These are phyloP conservation scores for Leptinotarsa lineolata DNA, from an alignment of 1,140 invertebrate species.

Conservation along the genomic window DNA sequence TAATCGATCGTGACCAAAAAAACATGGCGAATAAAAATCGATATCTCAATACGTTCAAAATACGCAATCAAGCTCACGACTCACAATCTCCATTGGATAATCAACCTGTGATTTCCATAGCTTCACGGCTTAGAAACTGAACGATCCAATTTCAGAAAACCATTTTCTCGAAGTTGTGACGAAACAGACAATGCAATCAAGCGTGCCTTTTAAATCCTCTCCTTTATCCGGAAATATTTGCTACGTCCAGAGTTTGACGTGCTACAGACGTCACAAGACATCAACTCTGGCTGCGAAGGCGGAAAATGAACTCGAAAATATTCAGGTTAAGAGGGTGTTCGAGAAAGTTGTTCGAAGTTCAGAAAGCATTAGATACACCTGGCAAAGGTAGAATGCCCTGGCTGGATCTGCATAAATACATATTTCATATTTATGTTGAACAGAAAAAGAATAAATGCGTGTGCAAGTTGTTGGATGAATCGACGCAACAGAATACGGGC, in stretches of 20 bases:
- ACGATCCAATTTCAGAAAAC: not conserved
- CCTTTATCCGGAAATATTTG: not conserved
- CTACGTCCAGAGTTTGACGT: not conserved
- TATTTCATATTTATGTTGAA: slow-evolving; percentile 1
- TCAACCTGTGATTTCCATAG: no score
- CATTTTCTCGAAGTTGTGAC: not conserved
- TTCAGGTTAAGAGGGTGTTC: not conserved
- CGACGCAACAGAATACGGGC: no score
- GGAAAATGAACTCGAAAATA: not conserved
- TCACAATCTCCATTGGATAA: no score
- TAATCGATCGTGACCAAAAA: no score
- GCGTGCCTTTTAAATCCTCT: not conserved
- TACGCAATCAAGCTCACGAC: no score
- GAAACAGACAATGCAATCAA: not conserved
- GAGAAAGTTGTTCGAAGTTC: not conserved
- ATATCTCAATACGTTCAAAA: no score
- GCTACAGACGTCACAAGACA: not conserved
- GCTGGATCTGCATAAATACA: not conserved
- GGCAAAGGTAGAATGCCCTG: not conserved
- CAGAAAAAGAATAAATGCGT: not conserved
- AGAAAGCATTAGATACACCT: not conserved
- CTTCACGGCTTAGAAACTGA: not conserved
- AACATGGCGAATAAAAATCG: no score
- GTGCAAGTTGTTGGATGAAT: no score
- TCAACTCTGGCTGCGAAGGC: not conserved